A percentile compares a stretch with the other conserved stretches of the same genome.
Evolutionary conservation across 1,140 invertebrate genomes (phyloP).

Genomic region (Pseudobourletiella spinata): DNA sequence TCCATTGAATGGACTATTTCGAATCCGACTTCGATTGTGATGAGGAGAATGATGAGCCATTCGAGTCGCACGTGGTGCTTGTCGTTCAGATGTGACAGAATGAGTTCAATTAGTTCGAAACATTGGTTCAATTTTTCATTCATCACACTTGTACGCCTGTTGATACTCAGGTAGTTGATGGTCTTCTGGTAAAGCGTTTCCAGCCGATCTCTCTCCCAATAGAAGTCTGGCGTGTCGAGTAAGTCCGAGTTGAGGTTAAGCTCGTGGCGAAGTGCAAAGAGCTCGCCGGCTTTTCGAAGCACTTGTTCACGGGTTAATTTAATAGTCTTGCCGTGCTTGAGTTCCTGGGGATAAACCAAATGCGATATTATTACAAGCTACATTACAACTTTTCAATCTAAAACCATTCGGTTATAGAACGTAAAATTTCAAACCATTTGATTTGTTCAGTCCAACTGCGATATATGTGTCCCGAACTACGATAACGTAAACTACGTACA

Average conservation of each 20-base stretch:
- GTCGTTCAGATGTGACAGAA: conserved; percentile 80
- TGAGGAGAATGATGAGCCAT: conserved; percentile 93
- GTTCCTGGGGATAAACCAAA: no score
- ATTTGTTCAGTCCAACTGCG: background rate
- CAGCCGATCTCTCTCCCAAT: conserved; percentile 86
- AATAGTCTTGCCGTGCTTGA: conserved; percentile 60
- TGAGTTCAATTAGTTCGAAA: conserved; percentile 74
- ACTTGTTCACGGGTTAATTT: conserved; percentile 60
- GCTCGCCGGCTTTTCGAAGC: conserved; percentile 78
- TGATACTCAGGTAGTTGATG: conserved; percentile 72
- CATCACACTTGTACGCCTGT: conserved; percentile 80
- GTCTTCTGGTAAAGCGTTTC: conserved; percentile 72
- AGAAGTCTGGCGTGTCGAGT: conserved; percentile 90
- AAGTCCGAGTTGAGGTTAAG: conserved; percentile 90
- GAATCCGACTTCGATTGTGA: conserved; percentile 87
- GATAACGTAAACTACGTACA: no score
- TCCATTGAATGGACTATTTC: conserved; percentile 68
- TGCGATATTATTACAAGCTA: no score
- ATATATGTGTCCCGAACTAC: background rate
- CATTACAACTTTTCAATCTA: no score
- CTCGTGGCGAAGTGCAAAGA: conserved; percentile 77
- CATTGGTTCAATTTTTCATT: conserved; percentile 92
- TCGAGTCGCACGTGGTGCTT: conserved; percentile 82
- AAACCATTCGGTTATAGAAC: no score
- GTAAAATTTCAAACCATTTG: background rate